Evolutionary conservation across 2,113 vertebrate species (phyloP), one percentile per base, ranked within the genome.

Genomic region (Hypomesus transpacificus): DNA sequence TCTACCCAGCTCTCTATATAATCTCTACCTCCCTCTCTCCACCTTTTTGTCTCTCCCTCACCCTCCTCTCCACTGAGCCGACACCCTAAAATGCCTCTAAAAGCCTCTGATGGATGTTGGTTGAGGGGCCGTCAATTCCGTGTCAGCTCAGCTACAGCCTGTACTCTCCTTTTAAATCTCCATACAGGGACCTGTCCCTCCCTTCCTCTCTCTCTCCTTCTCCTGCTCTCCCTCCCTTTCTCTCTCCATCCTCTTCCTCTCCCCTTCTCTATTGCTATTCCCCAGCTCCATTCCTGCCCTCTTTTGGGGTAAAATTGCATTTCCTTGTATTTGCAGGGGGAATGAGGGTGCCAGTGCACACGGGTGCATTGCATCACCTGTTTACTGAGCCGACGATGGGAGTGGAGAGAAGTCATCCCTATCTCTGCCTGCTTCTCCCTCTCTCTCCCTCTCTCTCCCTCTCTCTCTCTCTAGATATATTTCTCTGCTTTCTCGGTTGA

Each of bases 31-130:
- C 22, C 1, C 52, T 74, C 68, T 66, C 70, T 66, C 74, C 4
- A 16, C 58, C 73, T 58, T 64, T 50, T 46, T 60, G 69, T 77
- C 76, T 62, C 51, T 76, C 84, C 71, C 78, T 75, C 68, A 82
- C 71, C 76, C 73, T 76, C 66, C 68, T 58, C 69, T 51, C 53
- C 50, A 70, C 57, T 52, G 65, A 31, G 68, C 28, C 70, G 39
- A 71, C 24, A 69, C 21, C 73, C 69, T 64, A 73, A 88, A 88
- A 79, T 56, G 66, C 61, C 66, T 79, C 71, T 79, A 77, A 85
- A 86, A 76, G 70, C 57, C 65, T 67, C 76, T 84, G 83, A 88
- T 87, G 77, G 81, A 89, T 89, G 88, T 74, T 85, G 72, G 70
- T 54, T 72, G 73, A 85, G 76, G 65, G 64, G 61, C 77, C 82